These are phyloP conservation scores for Lithophane socia DNA, from an alignment of 2,888 invertebrate species.

Conservation along the genomic window DNA sequence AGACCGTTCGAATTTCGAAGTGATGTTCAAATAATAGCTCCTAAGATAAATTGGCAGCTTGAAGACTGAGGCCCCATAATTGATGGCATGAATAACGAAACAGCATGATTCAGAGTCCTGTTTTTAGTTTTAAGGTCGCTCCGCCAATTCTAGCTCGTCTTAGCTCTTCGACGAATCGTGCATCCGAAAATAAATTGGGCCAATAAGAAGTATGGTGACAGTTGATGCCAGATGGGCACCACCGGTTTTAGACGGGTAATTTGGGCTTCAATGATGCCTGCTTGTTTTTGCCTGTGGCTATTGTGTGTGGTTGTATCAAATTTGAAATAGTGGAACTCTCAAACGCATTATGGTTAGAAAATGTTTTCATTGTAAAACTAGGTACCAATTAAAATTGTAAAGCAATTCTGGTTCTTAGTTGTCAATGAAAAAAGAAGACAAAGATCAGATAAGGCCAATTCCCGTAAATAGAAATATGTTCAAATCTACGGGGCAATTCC, in stretches of 20 bases:
- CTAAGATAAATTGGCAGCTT: slow-evolving; percentile 56
- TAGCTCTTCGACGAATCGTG: slow-evolving; percentile 64
- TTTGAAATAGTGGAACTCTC: neutral
- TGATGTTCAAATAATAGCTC: neutral
- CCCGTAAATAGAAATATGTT: neutral
- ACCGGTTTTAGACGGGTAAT: slow-evolving; percentile 59
- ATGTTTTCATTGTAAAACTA: neutral
- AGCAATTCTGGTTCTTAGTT: neutral
- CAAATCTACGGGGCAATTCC: too few relatives aligned
- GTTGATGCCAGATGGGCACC: slow-evolving; percentile 60
- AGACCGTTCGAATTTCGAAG: neutral
- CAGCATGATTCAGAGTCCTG: slow-evolving; percentile 63
- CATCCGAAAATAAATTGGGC: slow-evolving; percentile 66
- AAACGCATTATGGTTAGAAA: neutral
- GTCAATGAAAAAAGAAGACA: neutral
- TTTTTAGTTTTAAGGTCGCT: slow-evolving; percentile 68
- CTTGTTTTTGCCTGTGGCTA: slow-evolving; percentile 30
- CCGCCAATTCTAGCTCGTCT: slow-evolving; percentile 63
- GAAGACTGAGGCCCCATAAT: slow-evolving; percentile 50
- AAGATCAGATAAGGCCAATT: neutral
- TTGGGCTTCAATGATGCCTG: slow-evolving; percentile 46
- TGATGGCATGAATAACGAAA: slow-evolving; percentile 56
- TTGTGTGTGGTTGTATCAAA: slow-evolving; percentile 3
- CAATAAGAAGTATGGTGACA: slow-evolving; percentile 66
- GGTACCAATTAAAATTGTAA: neutral